These are phyloP conservation scores for Eristalis intricaria DNA, from an alignment of 2,888 invertebrate genomes.

Conservation along the genomic window DNA sequence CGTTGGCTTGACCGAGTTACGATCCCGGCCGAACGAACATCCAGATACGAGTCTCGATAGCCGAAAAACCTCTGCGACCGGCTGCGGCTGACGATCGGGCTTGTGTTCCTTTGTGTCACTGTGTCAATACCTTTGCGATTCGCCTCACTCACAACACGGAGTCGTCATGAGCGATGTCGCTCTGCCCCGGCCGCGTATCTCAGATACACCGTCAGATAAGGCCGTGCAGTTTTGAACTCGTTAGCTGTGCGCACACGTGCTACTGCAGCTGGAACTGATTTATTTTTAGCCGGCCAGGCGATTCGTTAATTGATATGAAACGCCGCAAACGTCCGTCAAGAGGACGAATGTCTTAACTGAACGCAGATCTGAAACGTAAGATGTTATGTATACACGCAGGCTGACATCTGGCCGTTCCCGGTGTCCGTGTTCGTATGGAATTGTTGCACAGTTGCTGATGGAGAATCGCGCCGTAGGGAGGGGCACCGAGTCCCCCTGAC, in stretches of 20 bases:
- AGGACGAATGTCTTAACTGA: neutral
- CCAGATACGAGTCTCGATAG: slow-evolving; percentile 43
- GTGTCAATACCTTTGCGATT: neutral
- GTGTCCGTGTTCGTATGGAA: neutral
- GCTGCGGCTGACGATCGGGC: neutral
- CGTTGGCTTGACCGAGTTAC: slow-evolving; percentile 50
- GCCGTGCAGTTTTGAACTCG: neutral
- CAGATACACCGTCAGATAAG: slow-evolving; percentile 28
- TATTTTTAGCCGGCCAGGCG: neutral
- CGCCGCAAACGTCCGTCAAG: neutral
- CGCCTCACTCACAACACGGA: slow-evolving; percentile 8
- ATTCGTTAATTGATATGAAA: neutral
- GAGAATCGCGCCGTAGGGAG: neutral
- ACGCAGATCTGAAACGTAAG: neutral
- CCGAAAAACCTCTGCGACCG: slow-evolving; percentile 41
- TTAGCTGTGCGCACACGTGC: slow-evolving; percentile 6
- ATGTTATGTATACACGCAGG: neutral
- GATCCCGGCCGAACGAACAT: neutral
- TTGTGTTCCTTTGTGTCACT: slow-evolving; percentile 20
- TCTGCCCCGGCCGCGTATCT: neutral
- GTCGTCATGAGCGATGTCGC: slow-evolving; percentile 12
- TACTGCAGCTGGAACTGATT: neutral
- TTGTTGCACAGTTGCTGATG: neutral
- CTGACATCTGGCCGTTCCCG: neutral
- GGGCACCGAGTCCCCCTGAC: neutral